These are phyloP conservation scores for Romanogobio albipinnatus DNA, from an alignment of 2,113 vertebrate genomes.

Conservation along the genomic window DNA sequence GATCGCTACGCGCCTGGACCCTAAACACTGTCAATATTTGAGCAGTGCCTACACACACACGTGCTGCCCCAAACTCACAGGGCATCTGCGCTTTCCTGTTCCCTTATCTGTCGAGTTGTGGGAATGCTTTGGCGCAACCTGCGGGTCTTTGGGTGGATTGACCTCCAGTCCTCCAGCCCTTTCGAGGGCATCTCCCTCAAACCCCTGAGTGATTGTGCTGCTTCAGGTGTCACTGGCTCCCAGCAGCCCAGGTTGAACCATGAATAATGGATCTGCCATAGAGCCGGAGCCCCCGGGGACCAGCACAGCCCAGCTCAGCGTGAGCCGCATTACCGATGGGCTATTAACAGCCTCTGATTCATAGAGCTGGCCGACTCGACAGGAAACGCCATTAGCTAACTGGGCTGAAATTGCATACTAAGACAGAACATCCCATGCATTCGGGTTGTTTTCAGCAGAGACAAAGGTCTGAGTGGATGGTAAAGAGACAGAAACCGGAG, in stretches of 20 bases:
- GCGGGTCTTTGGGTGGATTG: neutral
- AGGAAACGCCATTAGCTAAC: conserved; percentile 65
- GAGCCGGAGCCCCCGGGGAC: conserved; percentile 70
- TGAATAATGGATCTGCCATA: conserved; percentile 80
- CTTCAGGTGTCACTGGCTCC: conserved; percentile 74
- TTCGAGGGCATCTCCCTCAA: conserved; percentile 62
- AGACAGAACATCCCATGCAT: conserved; percentile 44
- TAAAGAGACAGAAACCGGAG: neutral
- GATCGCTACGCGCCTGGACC: neutral
- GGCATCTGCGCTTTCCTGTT: neutral
- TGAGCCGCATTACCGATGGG: conserved; percentile 79
- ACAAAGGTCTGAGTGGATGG: neutral
- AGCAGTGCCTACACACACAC: neutral
- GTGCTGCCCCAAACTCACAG: neutral
- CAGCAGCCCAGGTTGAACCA: conserved; percentile 76
- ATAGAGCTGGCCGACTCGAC: conserved; percentile 66
- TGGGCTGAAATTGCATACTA: conserved; percentile 57
- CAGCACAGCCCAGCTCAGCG: conserved; percentile 65
- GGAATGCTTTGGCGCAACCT: conserved; percentile 3
- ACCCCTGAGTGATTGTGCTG: conserved; percentile 76
- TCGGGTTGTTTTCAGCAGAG: conserved; percentile 8
- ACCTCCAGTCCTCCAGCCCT: conserved; percentile 59
- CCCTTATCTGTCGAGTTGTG: conserved; percentile 14
- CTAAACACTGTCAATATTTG: neutral
- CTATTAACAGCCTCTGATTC: conserved; percentile 79